Evolutionary conservation across 2,113 vertebrate genomes (phyloP), one percentile per base, ranked within the genome.

Genomic region (Crotalus tigris): DNA sequence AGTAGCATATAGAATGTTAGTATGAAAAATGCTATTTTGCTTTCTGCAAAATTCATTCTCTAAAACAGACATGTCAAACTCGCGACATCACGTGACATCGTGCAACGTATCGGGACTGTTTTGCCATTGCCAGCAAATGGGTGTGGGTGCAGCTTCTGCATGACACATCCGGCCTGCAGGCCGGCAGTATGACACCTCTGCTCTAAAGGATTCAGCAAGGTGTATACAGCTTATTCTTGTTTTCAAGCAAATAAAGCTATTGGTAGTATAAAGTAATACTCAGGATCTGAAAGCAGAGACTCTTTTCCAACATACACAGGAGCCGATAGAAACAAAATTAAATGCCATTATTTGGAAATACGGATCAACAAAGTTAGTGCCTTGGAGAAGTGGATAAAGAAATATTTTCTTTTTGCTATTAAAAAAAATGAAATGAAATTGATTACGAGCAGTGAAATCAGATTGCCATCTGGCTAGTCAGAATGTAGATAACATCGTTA

Each of bases 371-470:
- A 95, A 85, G 23, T 91, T 57, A 6, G 61, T 87, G 85, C 51
- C 81, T 55, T 12, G 23, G 24, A 51, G 3, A 86, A 92, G 11
- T 46, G 44, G 8, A 3, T 46, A 1, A 87, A 95, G 29, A 85
- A 85, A 95, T 46, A 86, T 9, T 17, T 91, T 89, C 44, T 5
- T 3, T 54, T 93, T 92, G 61, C 54, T 6, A 17, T 15, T 1
- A 86, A 90, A 95, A 90, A 95, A 92, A 95, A 93, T 89, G 75
- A 94, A 6, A 53, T 86, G 92, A 96, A 96, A 93, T 5, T 90
- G 93, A 95, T 39, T 90, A 94, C 85, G 49, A 95, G 92, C 85
- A 93, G 90, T 91, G 96, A 95, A 96, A 94, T 94, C 94, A 94
- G 95, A 93, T 90, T 94, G 93, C 58, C 93, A 96, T 91, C 93